Conservation (phyloP, 1,140 invertebrate species). For the Conus ventricosus region DNA sequence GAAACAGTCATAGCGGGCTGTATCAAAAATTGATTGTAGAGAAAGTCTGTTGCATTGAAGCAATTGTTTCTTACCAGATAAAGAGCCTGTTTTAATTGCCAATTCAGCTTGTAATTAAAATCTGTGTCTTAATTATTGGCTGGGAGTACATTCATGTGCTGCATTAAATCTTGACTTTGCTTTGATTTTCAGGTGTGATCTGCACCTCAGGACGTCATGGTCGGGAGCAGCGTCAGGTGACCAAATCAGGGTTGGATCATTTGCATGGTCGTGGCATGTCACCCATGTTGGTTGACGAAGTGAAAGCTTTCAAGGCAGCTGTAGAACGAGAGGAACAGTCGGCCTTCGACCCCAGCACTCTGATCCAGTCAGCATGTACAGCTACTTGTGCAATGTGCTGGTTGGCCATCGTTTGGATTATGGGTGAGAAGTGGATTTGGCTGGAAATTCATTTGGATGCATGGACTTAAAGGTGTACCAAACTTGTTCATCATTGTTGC, state of each 20-base stretch:
- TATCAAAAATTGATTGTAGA: too few species aligned
- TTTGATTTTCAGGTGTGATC: slow-evolving; percentile 37
- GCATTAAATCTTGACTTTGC: too few species aligned
- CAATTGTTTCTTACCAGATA: too few species aligned
- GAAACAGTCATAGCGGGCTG: too few species aligned
- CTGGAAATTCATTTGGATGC: background rate
- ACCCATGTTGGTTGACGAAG: slow-evolving; percentile 2
- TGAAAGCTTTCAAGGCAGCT: slow-evolving; percentile 24
- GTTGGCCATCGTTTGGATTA: slow-evolving; percentile 40
- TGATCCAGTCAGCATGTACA: slow-evolving; percentile 44
- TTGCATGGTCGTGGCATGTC: slow-evolving; percentile 3
- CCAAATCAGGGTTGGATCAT: slow-evolving; percentile 33
- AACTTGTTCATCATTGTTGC: background rate
- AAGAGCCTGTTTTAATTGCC: too few species aligned
- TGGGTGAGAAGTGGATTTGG: slow-evolving; percentile 6
- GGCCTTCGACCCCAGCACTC: slow-evolving; percentile 24
- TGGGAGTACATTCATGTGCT: too few species aligned
- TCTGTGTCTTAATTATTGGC: too few species aligned
- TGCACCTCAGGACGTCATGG: slow-evolving; percentile 42
- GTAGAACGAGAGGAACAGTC: slow-evolving; percentile 28
- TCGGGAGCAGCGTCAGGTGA: slow-evolving; percentile 40
- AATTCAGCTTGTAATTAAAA: too few species aligned
- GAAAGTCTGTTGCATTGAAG: too few species aligned
- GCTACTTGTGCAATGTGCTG: slow-evolving; percentile 27
- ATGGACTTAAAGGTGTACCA: background rate